Conservation (phyloP, 2,888 invertebrate genomes). For the Dilophus febrilis region DNA sequence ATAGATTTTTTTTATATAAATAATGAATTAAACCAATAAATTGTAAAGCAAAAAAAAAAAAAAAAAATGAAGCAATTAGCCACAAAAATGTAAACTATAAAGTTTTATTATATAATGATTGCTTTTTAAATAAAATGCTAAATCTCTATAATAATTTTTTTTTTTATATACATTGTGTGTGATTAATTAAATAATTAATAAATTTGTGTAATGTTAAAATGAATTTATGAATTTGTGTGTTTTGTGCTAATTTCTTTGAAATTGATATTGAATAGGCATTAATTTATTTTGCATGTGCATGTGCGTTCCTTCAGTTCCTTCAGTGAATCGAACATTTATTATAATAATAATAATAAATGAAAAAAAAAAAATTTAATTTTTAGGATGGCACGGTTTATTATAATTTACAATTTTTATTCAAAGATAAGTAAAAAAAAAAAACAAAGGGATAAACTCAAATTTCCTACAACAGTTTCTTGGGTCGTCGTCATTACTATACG, state of each 20-base stretch:
- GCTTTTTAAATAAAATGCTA: not conserved
- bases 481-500: no score
- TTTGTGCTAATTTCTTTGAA: not conserved
- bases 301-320: no score
- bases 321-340: no score
- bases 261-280: not conserved
- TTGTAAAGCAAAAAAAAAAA: not conserved
- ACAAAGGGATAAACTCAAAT: no score
- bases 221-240: not conserved
- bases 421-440: no score
- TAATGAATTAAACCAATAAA: no score
- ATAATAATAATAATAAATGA: not conserved
- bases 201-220: not conserved
- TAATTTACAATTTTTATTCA: no score
- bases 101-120: no score
- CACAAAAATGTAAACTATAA: no score
- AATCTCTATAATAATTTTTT: not conserved
- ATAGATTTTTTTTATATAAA: not conserved
- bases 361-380: no score
- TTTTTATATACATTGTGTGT: not conserved
- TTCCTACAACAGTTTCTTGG: no score
- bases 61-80: not conserved
- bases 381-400: no score
- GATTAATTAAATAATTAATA: not conserved
- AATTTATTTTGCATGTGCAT: not conserved